Base-by-base conservation (phyloP, 2,888 invertebrate genomes). In the Stomorhina lunata region DNA sequence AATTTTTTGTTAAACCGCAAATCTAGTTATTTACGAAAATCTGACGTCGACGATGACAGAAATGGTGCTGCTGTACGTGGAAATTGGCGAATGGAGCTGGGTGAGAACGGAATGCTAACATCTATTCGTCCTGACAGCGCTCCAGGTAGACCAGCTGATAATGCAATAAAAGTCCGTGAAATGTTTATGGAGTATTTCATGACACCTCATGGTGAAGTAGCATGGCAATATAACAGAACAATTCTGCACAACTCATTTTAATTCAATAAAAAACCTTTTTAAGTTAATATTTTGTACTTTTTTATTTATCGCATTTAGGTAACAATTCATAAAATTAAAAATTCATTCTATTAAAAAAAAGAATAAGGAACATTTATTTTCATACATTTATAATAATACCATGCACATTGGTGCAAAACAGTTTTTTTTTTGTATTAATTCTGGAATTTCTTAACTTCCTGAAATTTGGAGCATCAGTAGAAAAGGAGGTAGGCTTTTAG, bases 1-100 rank as follows among this genome's bases (percentile, higher is more conserved):
- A 86, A 85, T 63, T 85, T 71, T 71, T 29, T 75, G 40, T 88
- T 53, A 29, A 57, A 4, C 4, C 57, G 71, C 55, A 71, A 71
- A 57, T 59, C 71, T 40, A n/a, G 2, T 27, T 71, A 71, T 40
- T 22, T 68, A 15, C 32, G 53, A 68, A 53, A 10, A 22, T 68
- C 68, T 53, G 68, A 68, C 17, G 40, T 53, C 25, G 57, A 71
- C 57, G 45, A 43, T 43, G 57, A 71, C 43, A 57, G 43, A 27
- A 71, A 71, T 45, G 43, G 57, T 2, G 37, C 57, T 71, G 40
- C 25, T 57, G 57, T 43, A 20, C 20, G 43, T 43, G 57, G 57
- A 43, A 57, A 57, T 57, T 71, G 57, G 57, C 45, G 71, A 45
- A 71, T 57, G 57, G 71, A 57, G 71, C 25, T 57, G 25, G 57